Base-by-base conservation (phyloP, 2,113 vertebrate genomes). In the Vulpes ferrilata region DNA sequence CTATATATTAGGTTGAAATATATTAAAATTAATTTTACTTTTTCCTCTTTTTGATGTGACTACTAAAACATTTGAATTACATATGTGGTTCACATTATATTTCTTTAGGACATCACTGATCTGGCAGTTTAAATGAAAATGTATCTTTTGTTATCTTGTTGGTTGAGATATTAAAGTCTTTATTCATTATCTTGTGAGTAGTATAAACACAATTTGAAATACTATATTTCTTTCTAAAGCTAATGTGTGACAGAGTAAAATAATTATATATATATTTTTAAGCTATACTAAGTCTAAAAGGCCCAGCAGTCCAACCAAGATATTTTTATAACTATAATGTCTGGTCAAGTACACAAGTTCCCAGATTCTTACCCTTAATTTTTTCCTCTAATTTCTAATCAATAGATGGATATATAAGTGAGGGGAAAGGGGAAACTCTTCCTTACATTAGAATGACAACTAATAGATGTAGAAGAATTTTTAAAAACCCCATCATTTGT, bases 141-240 rank as follows among this genome's bases (percentile, higher is more conserved):
- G 11, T 62, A 64, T 3, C 23, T 57, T 53, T 43, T 88, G 23
- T 65, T 2, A 78, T 43, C 35, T 87, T 86, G 19, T 74, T 88
- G 32, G 4, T 92, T 67, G 17, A 62, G 16, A 65, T 30, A 76
- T 2, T 57, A 83, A 76, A 5, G 5, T 82, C 48, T 81, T 82
- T 82, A 32, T 27, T 30, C 17, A 76, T 76, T 83, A 76, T 23
- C 13, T 67, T 64, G 22, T 82, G 7, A 59, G 20, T 67, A 80
- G 30, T 67, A 17, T 59, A 83, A 88, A 59, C 17, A 65, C 67
- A 74, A 10, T 22, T 43, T 64, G 12, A 83, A 73, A 64, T 38
- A 65, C 11, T 89, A 10, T 57, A 76, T 83, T 55, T n/a, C 30
- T 81, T 88, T 95, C 86, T 83, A 90, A 95, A 64, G 48, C 19